Base-by-base conservation (phyloP, 2,888 invertebrate genomes). In the Agelastica alni region DNA sequence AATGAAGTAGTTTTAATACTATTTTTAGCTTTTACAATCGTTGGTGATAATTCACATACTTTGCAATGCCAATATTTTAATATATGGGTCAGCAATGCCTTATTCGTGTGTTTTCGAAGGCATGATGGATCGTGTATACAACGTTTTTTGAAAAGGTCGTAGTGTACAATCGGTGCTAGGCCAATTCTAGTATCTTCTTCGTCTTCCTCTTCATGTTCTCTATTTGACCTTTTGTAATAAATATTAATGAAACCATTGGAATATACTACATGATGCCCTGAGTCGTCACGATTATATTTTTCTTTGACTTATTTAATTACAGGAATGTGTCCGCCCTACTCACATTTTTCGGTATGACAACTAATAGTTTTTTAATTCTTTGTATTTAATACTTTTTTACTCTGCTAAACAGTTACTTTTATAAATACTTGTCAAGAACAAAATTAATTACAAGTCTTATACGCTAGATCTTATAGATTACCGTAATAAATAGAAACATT, bases 191-290 rank as follows among this genome's bases (percentile, higher is more conserved):
- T 26, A 26, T 26, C 26, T 26, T 26, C 26, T 26, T 37, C 16
- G 37, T 37, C 37, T n/a, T n/a, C n/a, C 10, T 37, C 37, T 39
- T 39, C 37, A 39, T 12, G 37, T 34, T 48, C 26, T 39, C 20
- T 39, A 48, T 36, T 53, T 53, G 53, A 53, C 53, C 53, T 53
- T 26, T 43, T 16, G 31, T 53, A 48, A 48, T 53, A 53, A 53
- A 53, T 53, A 53, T 53, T 53, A 53, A 53, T 53, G 53, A 53
- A 53, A 37, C 53, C 34, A 53, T 48, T 31, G 53, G 48, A 53
- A 48, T 34, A 53, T 43, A 48, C 36, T 48, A 28, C 43, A 43
- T 53, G 48, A 43, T 48, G 53, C 53, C 53, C 43, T 53, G 43
- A 48, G 53, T 53, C 47, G 42, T 53, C 53, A 53, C 53, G 53